Evolutionary conservation across 2,113 vertebrate species (phyloP).

Genomic region (Paradoxurus hermaphroditus): DNA sequence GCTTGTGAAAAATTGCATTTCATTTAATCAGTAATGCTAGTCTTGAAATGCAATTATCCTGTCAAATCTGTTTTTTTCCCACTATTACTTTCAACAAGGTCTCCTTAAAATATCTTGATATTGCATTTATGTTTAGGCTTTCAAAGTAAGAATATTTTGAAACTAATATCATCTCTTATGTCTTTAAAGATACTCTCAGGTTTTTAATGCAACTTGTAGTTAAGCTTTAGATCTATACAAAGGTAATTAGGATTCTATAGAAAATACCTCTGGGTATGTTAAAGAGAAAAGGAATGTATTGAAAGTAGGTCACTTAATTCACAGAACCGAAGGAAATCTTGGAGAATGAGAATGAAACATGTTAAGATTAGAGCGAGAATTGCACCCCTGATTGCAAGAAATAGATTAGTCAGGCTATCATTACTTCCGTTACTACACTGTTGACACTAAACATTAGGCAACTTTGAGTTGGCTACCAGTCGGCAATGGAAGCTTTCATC

Average conservation of each 20-base stretch:
- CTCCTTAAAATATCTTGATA: background rate
- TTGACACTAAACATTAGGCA: background rate
- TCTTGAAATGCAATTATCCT: background rate
- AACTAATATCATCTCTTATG: background rate
- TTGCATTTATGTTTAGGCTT: background rate
- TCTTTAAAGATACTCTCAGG: background rate
- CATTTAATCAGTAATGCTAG: background rate
- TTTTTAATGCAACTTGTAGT: background rate
- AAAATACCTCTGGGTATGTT: background rate
- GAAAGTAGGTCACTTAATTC: background rate
- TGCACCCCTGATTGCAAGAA: background rate
- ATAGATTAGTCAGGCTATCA: background rate
- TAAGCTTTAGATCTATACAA: background rate
- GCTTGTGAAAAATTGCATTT: background rate
- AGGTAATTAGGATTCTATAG: background rate
- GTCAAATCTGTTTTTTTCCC: background rate
- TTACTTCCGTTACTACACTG: background rate
- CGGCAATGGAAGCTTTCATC: background rate
- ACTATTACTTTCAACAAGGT: background rate
- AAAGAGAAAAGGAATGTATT: background rate
- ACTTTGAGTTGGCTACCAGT: background rate
- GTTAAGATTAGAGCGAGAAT: background rate
- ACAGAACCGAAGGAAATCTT: background rate
- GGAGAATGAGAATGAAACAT: background rate
- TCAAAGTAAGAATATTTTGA: background rate